Evolutionary conservation across 2,888 invertebrate species (phyloP).

Genomic region (Acanthopleura granulata): DNA sequence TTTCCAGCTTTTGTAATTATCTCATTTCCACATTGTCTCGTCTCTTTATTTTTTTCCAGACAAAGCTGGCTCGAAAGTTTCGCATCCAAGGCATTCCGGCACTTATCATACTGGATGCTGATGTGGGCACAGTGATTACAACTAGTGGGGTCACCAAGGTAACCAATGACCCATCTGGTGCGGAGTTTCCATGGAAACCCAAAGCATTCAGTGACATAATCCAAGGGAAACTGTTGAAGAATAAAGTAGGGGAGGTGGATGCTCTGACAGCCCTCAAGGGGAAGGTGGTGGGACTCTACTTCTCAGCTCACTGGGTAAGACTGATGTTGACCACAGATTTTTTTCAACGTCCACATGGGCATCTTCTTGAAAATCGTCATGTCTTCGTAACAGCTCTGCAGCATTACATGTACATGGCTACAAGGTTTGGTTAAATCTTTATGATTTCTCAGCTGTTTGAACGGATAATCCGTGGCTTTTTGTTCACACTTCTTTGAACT

Average conservation of each 20-base stretch:
- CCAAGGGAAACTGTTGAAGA: conserved; percentile 50
- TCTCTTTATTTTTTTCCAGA: conserved; percentile 73
- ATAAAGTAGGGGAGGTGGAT: conserved; percentile 54
- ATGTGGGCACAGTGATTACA: conserved; percentile 79
- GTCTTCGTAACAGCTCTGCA: too few relatives aligned
- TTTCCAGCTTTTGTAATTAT: too few relatives aligned
- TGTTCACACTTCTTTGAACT: too few relatives aligned
- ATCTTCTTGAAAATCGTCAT: too few relatives aligned
- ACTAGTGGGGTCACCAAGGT: conserved; percentile 77
- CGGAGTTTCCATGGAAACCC: conserved; percentile 84
- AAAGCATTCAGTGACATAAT: conserved; percentile 74
- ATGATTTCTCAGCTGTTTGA: too few relatives aligned
- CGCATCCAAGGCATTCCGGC: conserved; percentile 84
- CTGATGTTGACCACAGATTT: too few relatives aligned
- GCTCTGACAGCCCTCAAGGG: conserved; percentile 66
- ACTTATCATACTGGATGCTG: conserved; percentile 78
- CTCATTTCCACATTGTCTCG: too few relatives aligned
- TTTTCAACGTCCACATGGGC: too few relatives aligned
- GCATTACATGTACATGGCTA: too few relatives aligned
- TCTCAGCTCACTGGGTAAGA: conserved; percentile 90
- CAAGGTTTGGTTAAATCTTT: too few relatives aligned
- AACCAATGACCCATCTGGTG: conserved; percentile 78
- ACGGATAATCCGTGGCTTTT: too few relatives aligned
- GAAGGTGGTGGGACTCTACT: conserved; percentile 84
- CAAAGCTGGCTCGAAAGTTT: conserved; percentile 81